Evolutionary conservation across 2,113 vertebrate genomes (phyloP), one percentile per base, ranked within the genome.

Genomic region (Antechinus stuartii): DNA sequence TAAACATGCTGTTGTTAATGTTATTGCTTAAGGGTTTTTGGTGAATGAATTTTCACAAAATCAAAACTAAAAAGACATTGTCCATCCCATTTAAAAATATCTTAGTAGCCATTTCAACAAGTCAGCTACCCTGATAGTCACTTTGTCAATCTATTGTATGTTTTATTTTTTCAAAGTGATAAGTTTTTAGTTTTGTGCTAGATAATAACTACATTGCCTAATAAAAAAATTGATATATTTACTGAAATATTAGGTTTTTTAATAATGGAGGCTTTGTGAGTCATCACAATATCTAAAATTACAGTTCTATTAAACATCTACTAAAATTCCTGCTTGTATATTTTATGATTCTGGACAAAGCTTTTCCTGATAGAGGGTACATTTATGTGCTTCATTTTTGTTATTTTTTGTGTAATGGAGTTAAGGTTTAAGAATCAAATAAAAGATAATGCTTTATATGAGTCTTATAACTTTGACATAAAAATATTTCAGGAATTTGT

Each of bases 271-370:
- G n/a, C n/a, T 42, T 84, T 84, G 19, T 42, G 30, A 42, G 22
- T 84, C 6, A 84, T 84, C 42, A 84, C 1, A 42, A 42, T 92
- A n/a, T 54, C n/a, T 93, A 54, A 90, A 97, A 91, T 92, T 90
- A 22, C 27, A 35, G 53, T 90, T 95, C 46, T 76, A 19, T 90
- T 84, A 96, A 54, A 90, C 42, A 89, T 93, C 94, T 91, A 52
- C 57, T 19, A 30, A 42, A 49, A 90, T 90, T 90, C 10, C 49
- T 95, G 7, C 68, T 11, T 94, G 26, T 90, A 24, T 94, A 47
- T 94, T 92, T 26, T 26, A 25, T 91, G 54, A 12, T 12, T 0
- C 57, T 96, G 90, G 90, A 42, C 16, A 30, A 91, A 91, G 16
- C 30, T 46, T 94, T 68, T 12, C 47, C 91, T 94, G 90, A 68